These are phyloP conservation scores for Pleuronectes platessa DNA, from an alignment of 2,113 vertebrate species.

Conservation along the genomic window DNA sequence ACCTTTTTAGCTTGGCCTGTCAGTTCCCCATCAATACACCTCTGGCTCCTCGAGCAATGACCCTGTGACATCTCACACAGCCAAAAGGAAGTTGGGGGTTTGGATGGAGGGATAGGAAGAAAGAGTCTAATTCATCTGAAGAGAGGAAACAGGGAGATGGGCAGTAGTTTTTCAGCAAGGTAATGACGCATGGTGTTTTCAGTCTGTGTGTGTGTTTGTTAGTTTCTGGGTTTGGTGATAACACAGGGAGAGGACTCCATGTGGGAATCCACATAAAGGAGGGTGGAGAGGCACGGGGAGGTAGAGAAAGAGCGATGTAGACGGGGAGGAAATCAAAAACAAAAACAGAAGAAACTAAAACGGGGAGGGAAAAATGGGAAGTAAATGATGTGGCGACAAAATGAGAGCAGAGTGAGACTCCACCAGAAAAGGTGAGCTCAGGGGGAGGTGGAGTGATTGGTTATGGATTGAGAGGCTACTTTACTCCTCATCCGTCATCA, in stretches of 20 bases:
- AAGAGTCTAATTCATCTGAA: conserved; percentile 48
- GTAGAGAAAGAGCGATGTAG: conserved; percentile 7
- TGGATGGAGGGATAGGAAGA: conserved; percentile 2
- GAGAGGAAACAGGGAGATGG: conserved; percentile 43
- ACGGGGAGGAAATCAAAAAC: conserved; percentile 3
- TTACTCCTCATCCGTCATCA: conserved; percentile 50
- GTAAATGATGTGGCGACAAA: conserved; percentile 8
- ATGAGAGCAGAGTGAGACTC: neutral
- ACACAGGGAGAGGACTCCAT: conserved; percentile 41
- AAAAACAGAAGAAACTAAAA: conserved; percentile 16
- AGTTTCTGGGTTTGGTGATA: conserved; percentile 50
- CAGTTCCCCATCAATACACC: conserved; percentile 18
- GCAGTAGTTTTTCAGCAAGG: conserved; percentile 57
- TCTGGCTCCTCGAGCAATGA: conserved; percentile 15
- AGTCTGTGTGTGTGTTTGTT: conserved; percentile 18
- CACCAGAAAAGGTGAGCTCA: conserved; percentile 16
- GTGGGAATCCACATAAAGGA: conserved; percentile 23
- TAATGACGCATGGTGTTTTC: conserved; percentile 69
- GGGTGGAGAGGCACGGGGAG: too few relatives aligned
- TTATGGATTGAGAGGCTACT: conserved; percentile 17
- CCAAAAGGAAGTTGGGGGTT: conserved; percentile 14
- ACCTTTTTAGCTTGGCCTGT: conserved; percentile 10
- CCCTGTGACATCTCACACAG: conserved; percentile 24
- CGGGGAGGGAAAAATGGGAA: conserved; percentile 30
- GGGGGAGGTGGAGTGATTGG: conserved; percentile 16